These are phyloP conservation scores for Hippoglossus hippoglossus DNA, from an alignment of 2,797 vertebrate species.

Conservation along the genomic window DNA sequence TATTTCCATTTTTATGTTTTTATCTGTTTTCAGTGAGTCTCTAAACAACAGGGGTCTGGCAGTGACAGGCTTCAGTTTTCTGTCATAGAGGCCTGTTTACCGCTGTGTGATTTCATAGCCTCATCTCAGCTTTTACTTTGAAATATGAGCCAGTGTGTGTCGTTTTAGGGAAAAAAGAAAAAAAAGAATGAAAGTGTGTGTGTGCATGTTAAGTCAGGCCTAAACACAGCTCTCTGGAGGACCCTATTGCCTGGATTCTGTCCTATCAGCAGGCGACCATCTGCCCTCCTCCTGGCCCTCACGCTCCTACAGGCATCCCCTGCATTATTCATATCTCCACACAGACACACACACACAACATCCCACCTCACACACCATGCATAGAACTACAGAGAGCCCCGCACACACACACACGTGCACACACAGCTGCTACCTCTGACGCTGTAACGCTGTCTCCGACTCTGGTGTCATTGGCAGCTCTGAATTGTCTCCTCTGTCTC, in stretches of 20 bases:
- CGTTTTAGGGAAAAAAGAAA: conserved; percentile 8
- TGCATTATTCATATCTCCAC: conserved; percentile 77
- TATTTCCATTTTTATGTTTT: background rate
- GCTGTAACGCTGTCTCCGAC: conserved; percentile 55
- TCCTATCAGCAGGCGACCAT: conserved; percentile 77
- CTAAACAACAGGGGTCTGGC: no score
- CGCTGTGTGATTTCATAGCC: background rate
- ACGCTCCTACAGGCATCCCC: conserved; percentile 62
- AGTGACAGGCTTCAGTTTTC: background rate
- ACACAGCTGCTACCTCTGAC: conserved; percentile 42
- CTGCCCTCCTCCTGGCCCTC: conserved; percentile 74
- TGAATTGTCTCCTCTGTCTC: conserved; percentile 55
- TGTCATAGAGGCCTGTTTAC: background rate
- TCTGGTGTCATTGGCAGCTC: conserved; percentile 58
- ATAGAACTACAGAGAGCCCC: conserved; percentile 35
- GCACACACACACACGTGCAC: conserved; percentile 9
- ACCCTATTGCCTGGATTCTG: conserved; percentile 70
- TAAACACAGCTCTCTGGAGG: conserved; percentile 71
- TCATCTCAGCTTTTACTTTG: background rate
- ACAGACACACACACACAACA: conserved; percentile 25
- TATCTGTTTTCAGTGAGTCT: background rate
- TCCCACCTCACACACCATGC: conserved; percentile 39
- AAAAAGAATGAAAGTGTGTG: conserved; percentile 15
- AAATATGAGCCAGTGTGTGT: background rate
- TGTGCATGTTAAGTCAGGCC: conserved; percentile 34